Percentiles rank a stretch among this genome's conserved stretches.
phyloP scores from a whole-genome alignment of 1,140 invertebrate genomes.

The Eufriesea mexicana region DNA sequence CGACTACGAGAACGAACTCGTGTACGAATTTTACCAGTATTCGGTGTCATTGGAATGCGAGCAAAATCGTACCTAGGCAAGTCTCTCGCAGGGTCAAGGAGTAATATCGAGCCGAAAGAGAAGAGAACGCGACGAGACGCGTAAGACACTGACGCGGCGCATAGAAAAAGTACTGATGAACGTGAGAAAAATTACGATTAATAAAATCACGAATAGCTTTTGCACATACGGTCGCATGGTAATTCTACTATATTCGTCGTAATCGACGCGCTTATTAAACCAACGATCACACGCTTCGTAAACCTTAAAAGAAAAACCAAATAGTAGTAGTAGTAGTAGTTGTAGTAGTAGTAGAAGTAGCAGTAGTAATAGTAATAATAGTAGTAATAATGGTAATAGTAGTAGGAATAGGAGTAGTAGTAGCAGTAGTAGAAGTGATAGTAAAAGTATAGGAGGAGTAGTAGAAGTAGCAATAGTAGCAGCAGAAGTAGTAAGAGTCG shows the following conservation, averaged over 20 bases:
- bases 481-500: too few species aligned
- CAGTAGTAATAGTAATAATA: too few species aligned
- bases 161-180: constrained; percentile 1
- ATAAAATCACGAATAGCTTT: constrained; percentile 37
- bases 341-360: too few species aligned
- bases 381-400: too few species aligned
- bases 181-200: constrained; percentile 17
- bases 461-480: too few species aligned
- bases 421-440: too few species aligned
- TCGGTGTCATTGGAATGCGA: background rate
- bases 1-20: background rate
- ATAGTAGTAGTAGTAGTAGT: background rate
- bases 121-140: background rate
- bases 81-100: too few species aligned
- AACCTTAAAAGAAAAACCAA: constrained; percentile 20
- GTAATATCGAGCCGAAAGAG: background rate
- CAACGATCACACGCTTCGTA: constrained; percentile 12
- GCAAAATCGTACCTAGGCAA: background rate
- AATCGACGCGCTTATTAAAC: background rate
- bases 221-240: background rate
- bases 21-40: background rate
- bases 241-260: background rate
- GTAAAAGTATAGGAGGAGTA: too few species aligned
- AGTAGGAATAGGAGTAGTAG: too few species aligned
- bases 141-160: background rate